Base-by-base conservation (phyloP, 2,797 vertebrate species). In the Saxicola maurus region DNA sequence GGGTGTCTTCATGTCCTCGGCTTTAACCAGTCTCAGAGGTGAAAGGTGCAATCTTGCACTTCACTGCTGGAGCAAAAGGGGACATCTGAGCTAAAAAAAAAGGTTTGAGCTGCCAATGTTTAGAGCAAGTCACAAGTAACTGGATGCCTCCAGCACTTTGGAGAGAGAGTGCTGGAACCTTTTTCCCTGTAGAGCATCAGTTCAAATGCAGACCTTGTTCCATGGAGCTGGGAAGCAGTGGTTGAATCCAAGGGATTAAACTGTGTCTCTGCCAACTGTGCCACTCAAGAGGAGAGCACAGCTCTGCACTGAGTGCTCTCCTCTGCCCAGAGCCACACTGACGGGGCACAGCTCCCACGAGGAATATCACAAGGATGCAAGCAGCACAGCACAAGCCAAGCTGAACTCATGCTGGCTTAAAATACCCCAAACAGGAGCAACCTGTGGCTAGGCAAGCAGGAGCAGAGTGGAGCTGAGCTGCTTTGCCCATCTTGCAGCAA, bases 121-220 rank as follows among this genome's bases (percentile, higher is more conserved):
- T 77, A 76, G 64, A 93, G 35, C 14, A 61, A 51, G 9, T 55
- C 81, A 86, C 31, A 60, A 82, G 64, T 55, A 91, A 53, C 45
- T 43, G 64, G 27, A 49, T 79, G 73, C 71, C 74, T 88, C 59
- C 57, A 89, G 71, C 45, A 46, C 77, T 43, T 62, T 57, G 60
- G n/a, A 92, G 77, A 67, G 37, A 67, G 37, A 55, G 37, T 18
- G 35, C 51, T 78, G 87, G 55, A 78, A 61, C 27, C 45, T 69
- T 83, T 84, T 5, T 79, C 31, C 56, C 45, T 38, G 19, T 25
- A 69, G 59, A 86, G 52, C 48, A n/a, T 13, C 0, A 0, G 56
- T 86, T 91, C 78, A 86, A 92, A 80, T 1, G 57, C 65, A 94
- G 72, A 77, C 49, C 72, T 59, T 75, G 76, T 86, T 92, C 78